These are phyloP conservation scores for Mustela erminea DNA, from an alignment of 2,797 vertebrate genomes.

Conservation along the genomic window DNA sequence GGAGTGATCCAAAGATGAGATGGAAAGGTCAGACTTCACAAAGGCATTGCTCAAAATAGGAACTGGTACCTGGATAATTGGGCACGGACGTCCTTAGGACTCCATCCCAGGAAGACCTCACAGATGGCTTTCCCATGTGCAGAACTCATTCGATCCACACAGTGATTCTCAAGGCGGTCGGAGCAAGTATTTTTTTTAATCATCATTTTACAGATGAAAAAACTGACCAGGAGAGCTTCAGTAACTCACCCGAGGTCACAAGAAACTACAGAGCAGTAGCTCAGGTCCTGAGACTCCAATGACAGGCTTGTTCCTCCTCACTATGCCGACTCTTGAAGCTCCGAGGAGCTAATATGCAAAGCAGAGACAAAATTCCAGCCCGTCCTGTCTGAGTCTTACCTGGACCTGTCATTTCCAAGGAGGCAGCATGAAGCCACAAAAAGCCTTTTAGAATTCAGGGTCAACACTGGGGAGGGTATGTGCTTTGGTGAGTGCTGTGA, in stretches of 20 bases:
- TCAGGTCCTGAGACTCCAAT: not conserved
- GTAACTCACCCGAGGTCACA: not conserved
- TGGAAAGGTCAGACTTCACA: not conserved
- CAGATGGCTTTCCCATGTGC: not conserved
- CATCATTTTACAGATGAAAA: slow-evolving; percentile 54
- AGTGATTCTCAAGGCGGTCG: not conserved
- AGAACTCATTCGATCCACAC: not conserved
- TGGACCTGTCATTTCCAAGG: slow-evolving; percentile 46
- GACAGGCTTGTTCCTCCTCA: not conserved
- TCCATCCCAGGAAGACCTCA: not conserved
- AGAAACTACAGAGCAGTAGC: not conserved
- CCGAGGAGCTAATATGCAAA: not conserved
- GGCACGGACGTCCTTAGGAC: not conserved
- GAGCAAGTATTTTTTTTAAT: slow-evolving; percentile 38
- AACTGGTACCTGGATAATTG: not conserved
- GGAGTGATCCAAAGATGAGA: not conserved
- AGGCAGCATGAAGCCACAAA: not conserved
- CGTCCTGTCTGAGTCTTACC: not conserved
- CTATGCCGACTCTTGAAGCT: not conserved
- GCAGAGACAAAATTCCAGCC: not conserved
- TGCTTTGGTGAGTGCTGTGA: no score
- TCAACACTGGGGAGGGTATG: not conserved
- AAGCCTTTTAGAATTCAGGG: slow-evolving; percentile 16
- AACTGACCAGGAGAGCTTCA: not conserved
- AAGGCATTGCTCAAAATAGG: not conserved